Base-by-base conservation (phyloP, 2,888 invertebrate species). In the Sympetrum striolatum region DNA sequence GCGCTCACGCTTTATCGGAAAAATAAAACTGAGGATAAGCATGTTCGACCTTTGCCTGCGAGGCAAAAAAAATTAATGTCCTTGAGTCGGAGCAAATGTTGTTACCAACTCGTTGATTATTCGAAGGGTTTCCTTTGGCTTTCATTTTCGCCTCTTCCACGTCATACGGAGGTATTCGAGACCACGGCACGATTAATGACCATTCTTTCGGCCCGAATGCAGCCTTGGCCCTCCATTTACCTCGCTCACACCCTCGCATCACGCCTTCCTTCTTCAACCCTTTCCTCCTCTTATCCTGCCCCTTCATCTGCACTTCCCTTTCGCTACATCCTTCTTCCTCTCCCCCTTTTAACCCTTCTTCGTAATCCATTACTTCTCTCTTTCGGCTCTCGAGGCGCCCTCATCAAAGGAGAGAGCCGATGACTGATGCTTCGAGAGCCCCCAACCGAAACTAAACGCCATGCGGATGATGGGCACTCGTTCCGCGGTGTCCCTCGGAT, bases 141-240 rank as follows among this genome's bases (percentile, higher is more conserved):
- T 60, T 60, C 6, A 8, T 25, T 60, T 60, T 37, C 86, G n/a
- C 86, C 60, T n/a, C 86, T 5, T 18, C 73, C 73, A 35, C 86
- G 86, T 86, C 86, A 39, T 86, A 35, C 82, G 53, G 31, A 81
- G 48, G 25, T 22, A 44, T 22, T 58, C 82, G 58, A 60, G 82
- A 60, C 86, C 86, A 60, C 37, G 37, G 58, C 60, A 60, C 37
- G 86, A 86, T 86, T 86, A 86, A 86, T 86, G 86, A 86, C 60
- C 86, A 31, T 58, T 58, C 53, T 37, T 44, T 80, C 58, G 82
- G 22, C 14, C 37, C 60, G 86, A 86, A 37, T 86, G 86, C 86
- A 86, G 37, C 86, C 86, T 86, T 86, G 86, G 64, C 86, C 86
- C 58, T 48, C 44, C 53, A 53, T 81, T 81, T 81, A 14, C 53